Evolutionary conservation across 2,797 vertebrate species (phyloP), one percentile per base, ranked within the genome.

Genomic region (Corythornis leucogaster): DNA sequence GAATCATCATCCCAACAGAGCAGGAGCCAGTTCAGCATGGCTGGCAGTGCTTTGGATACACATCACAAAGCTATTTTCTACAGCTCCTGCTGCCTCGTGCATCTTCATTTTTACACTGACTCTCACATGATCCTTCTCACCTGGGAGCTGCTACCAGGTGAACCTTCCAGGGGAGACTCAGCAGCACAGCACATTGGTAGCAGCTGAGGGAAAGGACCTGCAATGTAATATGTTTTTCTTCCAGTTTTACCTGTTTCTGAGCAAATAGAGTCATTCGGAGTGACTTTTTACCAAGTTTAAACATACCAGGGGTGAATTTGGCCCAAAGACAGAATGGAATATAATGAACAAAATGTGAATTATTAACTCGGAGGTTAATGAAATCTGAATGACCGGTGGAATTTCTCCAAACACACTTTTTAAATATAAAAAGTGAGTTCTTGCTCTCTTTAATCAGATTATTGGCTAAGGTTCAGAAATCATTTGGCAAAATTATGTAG

Each of bases 361-460:
- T 93, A 92, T 94, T 95, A 85, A 91, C 66, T 78, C 78, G 73
- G 89, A 93, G 58, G 66, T 87, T 95, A 95, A 95, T 93, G 91
- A 93, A 92, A 93, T 91, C 76, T 93, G 92, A 95, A 95, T 93
- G 95, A 89, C 81, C 79, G 77, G 87, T 92, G 90, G 84, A 95
- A n/a, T 95, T 95, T 89, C 89, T 95, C 90, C 93, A 94, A 96
- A 89, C 89, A 95, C 71, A 68, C 75, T 89, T 95, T 94, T 95
- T 59, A 94, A 91, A 91, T 85, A 89, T 53, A 93, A 92, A 85
- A 89, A 94, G 80, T 64, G 81, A 92, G 80, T 87, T 89, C 81
- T 93, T 80, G 12, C 93, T 93, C 69, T 90, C 87, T 95, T 92
- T 95, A 95, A 95, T 96, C 92, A 95, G 80, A 71, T 94, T 94